A percentile compares a stretch with the other conserved stretches of the same genome.
phyloP scores from a whole-genome alignment of 2,113 vertebrate genomes.

The Daubentonia madagascariensis region DNA sequence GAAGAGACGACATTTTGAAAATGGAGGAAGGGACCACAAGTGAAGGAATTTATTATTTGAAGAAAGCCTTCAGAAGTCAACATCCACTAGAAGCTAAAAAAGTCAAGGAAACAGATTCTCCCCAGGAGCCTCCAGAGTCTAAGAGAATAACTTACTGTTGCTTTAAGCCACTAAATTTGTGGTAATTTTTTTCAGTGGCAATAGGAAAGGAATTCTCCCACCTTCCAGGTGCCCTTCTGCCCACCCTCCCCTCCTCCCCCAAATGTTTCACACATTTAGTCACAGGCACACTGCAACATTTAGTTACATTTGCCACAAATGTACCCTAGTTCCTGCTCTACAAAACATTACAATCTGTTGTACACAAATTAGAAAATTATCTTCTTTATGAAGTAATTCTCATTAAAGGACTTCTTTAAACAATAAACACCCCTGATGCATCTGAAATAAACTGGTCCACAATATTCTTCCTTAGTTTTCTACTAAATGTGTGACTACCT shows the following conservation, averaged over 20 bases:
- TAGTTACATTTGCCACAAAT: neutral
- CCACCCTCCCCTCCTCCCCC: accelerated
- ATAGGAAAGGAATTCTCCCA: accelerated
- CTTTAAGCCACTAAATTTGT: neutral
- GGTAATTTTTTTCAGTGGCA: too few relatives aligned
- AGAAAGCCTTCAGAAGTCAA: neutral
- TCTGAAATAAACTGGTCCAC: neutral
- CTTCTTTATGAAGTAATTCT: neutral
- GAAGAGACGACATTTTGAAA: neutral
- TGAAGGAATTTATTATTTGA: neutral
- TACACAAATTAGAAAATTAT: neutral
- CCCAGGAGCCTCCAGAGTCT: neutral
- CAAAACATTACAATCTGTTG: neutral
- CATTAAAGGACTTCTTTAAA: neutral
- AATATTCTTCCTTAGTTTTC: too few relatives aligned
- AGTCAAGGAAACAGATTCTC: neutral
- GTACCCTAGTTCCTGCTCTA: too few relatives aligned
- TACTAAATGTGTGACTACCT: too few relatives aligned
- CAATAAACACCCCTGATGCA: neutral
- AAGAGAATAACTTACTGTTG: neutral
- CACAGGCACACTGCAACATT: neutral
- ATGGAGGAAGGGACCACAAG: neutral
- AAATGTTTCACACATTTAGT: accelerated
- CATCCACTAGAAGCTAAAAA: neutral
- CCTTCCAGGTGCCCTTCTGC: neutral